Evolutionary conservation across 1,140 invertebrate genomes (phyloP).

Genomic region (Lucilia cuprina): DNA sequence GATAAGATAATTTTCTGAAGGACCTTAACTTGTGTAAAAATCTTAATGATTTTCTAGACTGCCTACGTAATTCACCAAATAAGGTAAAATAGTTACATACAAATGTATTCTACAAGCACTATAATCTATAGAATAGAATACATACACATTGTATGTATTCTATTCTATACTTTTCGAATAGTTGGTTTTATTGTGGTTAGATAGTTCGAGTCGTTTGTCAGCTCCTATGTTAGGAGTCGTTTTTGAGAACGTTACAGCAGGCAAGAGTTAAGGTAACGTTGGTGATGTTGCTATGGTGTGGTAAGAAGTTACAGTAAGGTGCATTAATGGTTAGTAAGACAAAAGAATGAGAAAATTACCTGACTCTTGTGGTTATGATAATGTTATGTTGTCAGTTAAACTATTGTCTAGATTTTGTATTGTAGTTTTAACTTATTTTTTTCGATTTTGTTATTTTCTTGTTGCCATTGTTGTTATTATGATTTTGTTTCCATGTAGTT

Average conservation of each 20-base stretch:
- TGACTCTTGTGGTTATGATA: slow-evolving; percentile 30
- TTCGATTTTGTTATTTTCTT: background rate
- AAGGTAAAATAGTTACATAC: too few relatives aligned
- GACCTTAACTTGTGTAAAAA: too few relatives aligned
- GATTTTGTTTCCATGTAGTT: background rate
- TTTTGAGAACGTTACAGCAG: background rate
- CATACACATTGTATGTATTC: background rate
- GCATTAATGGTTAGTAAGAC: background rate
- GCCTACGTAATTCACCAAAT: too few relatives aligned
- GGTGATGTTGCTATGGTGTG: background rate
- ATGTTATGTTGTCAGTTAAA: slow-evolving; percentile 28
- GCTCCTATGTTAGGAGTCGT: background rate
- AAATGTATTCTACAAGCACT: too few relatives aligned
- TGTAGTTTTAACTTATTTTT: background rate
- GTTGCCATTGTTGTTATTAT: background rate
- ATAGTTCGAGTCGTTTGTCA: background rate
- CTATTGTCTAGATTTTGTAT: slow-evolving; percentile 22
- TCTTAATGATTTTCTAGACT: too few relatives aligned
- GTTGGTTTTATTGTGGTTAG: background rate
- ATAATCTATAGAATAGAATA: background rate
- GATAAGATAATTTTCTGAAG: too few relatives aligned
- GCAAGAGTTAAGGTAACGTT: background rate
- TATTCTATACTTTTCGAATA: background rate
- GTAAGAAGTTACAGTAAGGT: slow-evolving; percentile 3
- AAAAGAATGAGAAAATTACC: slow-evolving; percentile 20